Evolutionary conservation across 2,888 invertebrate species (phyloP).

Genomic region (Torymus aiolomorphi): DNA sequence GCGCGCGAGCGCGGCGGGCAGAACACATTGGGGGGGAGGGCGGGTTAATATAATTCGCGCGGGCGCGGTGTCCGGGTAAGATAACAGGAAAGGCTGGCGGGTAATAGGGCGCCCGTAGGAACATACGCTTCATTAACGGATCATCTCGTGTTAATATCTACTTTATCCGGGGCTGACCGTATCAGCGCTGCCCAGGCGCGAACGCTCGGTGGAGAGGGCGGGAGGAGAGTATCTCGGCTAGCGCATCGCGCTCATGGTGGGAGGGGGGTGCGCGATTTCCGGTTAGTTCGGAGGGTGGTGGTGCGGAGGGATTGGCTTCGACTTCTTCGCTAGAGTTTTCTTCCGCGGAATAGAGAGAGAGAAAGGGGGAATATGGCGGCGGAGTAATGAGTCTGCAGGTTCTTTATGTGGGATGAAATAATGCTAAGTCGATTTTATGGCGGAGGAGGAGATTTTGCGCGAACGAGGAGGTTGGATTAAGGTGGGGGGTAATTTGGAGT

Average conservation of each 20-base stretch:
- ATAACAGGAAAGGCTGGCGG: constrained; percentile 73
- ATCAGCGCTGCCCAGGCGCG: constrained; percentile 75
- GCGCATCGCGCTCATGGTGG: constrained; percentile 63
- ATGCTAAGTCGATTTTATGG: too few species aligned
- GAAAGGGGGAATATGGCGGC: too few species aligned
- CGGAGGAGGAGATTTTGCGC: too few species aligned
- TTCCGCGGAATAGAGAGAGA: too few species aligned
- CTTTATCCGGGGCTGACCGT: constrained; percentile 76
- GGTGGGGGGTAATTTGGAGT: too few species aligned
- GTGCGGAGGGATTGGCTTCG: too few species aligned
- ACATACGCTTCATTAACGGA: constrained; percentile 76
- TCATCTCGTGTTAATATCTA: constrained; percentile 76
- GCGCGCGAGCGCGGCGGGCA: neutral
- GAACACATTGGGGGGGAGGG: constrained; percentile 18
- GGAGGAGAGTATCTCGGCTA: constrained; percentile 64
- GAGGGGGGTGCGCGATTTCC: too few species aligned
- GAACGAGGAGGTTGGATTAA: too few species aligned
- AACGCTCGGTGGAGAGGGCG: constrained; percentile 44
- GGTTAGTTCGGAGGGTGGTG: too few species aligned
- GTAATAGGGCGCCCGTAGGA: constrained; percentile 71
- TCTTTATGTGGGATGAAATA: too few species aligned
- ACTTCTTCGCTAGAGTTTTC: too few species aligned
- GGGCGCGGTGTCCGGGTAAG: constrained; percentile 73
- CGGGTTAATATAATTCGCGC: constrained; percentile 70
- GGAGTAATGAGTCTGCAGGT: too few species aligned